These are phyloP conservation scores for Dicyrtomina minuta DNA, from an alignment of 2,888 invertebrate species.

Conservation along the genomic window DNA sequence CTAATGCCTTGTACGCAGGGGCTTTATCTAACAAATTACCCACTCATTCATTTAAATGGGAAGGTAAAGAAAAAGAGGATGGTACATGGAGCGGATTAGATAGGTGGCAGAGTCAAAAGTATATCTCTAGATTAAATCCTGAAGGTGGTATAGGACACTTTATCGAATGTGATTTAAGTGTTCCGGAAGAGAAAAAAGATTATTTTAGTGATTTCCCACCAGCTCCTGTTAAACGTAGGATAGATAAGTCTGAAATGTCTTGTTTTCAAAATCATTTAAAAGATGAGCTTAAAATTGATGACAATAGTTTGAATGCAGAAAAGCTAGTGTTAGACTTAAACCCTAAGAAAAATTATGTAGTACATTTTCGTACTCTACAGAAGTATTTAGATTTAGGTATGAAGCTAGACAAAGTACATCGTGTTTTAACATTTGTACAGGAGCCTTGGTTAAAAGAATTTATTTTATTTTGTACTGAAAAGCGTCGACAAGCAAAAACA, in stretches of 20 bases:
- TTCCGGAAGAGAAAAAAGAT: slow-evolving; percentile 56
- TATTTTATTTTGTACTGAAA: slow-evolving; percentile 52
- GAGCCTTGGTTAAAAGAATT: slow-evolving; percentile 51
- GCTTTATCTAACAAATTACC: not conserved
- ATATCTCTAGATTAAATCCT: slow-evolving; percentile 4
- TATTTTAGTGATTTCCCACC: slow-evolving; percentile 55
- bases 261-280: not conserved
- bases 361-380: slow-evolving; percentile 50
- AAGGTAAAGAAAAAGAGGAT: too few species aligned
- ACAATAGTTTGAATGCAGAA: too few species aligned
- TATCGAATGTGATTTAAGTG: slow-evolving; percentile 58
- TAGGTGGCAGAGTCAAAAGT: not conserved
- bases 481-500: slow-evolving; percentile 50
- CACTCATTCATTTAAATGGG: too few species aligned
- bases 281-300: not conserved
- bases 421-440: slow-evolving; percentile 49
- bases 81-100: too few species aligned
- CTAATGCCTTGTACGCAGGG: slow-evolving; percentile 1
- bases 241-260: slow-evolving; percentile 15
- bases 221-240: slow-evolving; percentile 30
- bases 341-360: slow-evolving; percentile 49
- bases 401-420: slow-evolving; percentile 51
- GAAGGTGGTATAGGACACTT: slow-evolving; percentile 55
- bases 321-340: slow-evolving; percentile 49
- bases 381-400: slow-evolving; percentile 47